Evolutionary conservation across 1,140 invertebrate genomes (phyloP).

Genomic region (Hycleus cichorii): DNA sequence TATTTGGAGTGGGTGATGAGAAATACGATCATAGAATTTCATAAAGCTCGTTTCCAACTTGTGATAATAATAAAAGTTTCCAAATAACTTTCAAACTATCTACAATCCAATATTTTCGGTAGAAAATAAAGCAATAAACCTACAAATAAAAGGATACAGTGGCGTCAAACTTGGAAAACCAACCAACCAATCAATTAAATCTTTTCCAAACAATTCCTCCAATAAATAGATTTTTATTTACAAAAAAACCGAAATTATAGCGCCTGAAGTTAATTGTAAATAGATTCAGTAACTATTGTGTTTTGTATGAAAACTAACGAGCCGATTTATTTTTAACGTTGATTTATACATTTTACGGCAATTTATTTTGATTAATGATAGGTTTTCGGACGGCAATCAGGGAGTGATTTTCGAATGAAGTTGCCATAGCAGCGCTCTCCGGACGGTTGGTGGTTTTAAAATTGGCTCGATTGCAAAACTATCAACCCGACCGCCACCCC

Average conservation of each 20-base stretch:
- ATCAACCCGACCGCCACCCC: neutral
- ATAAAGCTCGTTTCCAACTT: conserved; percentile 4
- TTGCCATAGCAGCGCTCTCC: conserved; percentile 5
- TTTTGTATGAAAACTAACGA: conserved; percentile 21
- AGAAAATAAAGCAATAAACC: conserved; percentile 19
- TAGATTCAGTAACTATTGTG: neutral
- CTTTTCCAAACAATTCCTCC: too few relatives aligned
- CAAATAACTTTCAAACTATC: conserved; percentile 17
- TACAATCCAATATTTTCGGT: conserved; percentile 4
- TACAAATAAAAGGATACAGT: conserved; percentile 3
- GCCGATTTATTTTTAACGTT: conserved; percentile 23
- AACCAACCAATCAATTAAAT: too few relatives aligned
- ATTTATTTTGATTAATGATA: conserved; percentile 26
- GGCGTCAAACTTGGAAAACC: conserved; percentile 10
- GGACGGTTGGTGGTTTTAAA: conserved; percentile 7
- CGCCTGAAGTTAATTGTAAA: conserved; percentile 3
- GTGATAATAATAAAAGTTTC: conserved; percentile 9
- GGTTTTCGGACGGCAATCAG: conserved; percentile 10
- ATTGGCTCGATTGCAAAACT: conserved; percentile 1
- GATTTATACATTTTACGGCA: conserved; percentile 24
- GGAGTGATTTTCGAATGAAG: conserved; percentile 14
- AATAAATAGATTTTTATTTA: too few relatives aligned
- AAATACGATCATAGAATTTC: conserved; percentile 7
- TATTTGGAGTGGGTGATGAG: too few relatives aligned
- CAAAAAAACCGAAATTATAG: too few relatives aligned